These are phyloP conservation scores for Dicrostonyx torquatus DNA, from an alignment of 2,797 vertebrate genomes.

Conservation along the genomic window DNA sequence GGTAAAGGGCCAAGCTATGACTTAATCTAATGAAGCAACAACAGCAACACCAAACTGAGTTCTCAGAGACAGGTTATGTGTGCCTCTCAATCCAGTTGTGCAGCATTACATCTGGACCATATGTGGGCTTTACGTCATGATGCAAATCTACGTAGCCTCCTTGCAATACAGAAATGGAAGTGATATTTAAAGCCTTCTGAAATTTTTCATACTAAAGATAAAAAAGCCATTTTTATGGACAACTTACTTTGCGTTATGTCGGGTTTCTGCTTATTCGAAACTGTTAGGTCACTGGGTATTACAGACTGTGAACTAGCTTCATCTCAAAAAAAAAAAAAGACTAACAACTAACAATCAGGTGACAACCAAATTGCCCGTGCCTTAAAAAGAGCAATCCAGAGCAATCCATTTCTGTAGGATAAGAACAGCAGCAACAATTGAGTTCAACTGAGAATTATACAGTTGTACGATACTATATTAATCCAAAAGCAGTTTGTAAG, in stretches of 20 bases:
- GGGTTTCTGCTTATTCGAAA: constrained; percentile 53
- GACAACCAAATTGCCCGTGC: neutral
- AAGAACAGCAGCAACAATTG: neutral
- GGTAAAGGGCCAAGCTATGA: constrained; percentile 19
- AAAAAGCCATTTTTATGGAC: constrained; percentile 20
- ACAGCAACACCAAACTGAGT: neutral
- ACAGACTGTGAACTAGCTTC: neutral
- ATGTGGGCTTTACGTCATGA: constrained; percentile 48
- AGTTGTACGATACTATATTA: neutral
- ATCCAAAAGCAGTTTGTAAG: constrained; percentile 15
- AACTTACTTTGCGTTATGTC: constrained; percentile 43
- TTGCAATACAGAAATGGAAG: constrained; percentile 52
- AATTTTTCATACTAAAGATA: constrained; percentile 45
- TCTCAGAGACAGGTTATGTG: constrained; percentile 61
- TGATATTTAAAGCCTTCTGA: constrained; percentile 41
- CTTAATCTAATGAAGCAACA: constrained; percentile 79
- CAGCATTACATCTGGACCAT: neutral
- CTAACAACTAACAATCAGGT: neutral
- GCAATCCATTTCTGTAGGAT: neutral
- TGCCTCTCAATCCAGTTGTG: constrained; percentile 57
- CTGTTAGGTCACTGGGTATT: neutral
- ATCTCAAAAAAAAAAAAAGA: neutral
- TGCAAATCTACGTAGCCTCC: constrained; percentile 43
- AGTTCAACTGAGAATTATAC: neutral
- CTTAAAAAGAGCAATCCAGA: neutral